Evolutionary conservation across 2,888 invertebrate species (phyloP), one percentile per base, ranked within the genome.

Genomic region (Papilio elwesi): DNA sequence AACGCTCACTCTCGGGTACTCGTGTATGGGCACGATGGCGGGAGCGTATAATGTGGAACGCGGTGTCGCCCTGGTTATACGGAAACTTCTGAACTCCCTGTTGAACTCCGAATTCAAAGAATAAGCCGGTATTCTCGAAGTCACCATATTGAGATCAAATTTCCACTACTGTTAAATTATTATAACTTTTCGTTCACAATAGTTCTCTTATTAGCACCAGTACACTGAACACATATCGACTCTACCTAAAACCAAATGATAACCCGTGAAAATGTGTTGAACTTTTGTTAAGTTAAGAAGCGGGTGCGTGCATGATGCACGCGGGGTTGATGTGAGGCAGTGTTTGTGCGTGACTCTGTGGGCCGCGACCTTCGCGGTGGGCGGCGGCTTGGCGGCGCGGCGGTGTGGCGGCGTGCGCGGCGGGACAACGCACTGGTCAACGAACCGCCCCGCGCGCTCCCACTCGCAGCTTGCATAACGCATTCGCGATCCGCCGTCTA

Each of bases 51-150:
- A 84, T 80, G 92, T 90, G 77, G 93, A 92, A 76, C 93, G 90
- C 81, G 94, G 93, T 77, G 94, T 93, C 77, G 92, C 92, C 82
- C 94, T 87, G 79, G 94, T 92, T 81, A 94, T 92, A 82, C 94
- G 93, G 89, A 94, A 94, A 92, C 94, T 94, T 90, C 94, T 92
- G 89, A 94, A 94, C 91, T 94, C 94, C 88, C 94, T 93, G 90
- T 94, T 94, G 90, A 95, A 93, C 90, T 95, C 95, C 90, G 95
- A 94, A 90, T 95, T 95, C 80, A 95, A 90, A 87, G 94, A 94
- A 91, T 95, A 94, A 87, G 94, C 95, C 78, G 95, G 95, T 91
- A 95, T 94, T 86, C 95, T 94, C 87, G 95, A 95, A 86, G 95
- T 95, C 88, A 95, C 95, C 95, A 95, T 95, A 91, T 91, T 93